Conservation (phyloP, 2,888 invertebrate genomes). For the Amitus sp. region DNA sequence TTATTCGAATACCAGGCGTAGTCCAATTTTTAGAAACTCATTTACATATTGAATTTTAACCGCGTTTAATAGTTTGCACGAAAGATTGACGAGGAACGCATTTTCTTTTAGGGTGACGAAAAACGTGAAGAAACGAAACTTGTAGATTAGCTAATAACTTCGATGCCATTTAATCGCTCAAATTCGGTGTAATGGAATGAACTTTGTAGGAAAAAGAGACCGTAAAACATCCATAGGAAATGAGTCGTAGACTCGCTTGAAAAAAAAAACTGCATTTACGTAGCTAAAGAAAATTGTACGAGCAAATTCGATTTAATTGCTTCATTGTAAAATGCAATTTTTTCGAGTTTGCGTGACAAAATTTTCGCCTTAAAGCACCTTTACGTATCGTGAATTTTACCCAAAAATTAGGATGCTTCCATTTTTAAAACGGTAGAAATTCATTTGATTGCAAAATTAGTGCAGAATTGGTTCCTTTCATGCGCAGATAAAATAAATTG, state of each 20-base stretch:
- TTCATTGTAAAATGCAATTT: background rate
- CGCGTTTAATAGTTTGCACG: constrained; percentile 37
- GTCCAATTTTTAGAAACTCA: no score
- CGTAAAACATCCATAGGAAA: constrained; percentile 12
- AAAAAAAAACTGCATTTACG: background rate
- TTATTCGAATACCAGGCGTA: no score
- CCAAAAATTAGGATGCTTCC: background rate
- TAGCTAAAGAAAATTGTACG: background rate
- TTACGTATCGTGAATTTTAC: no score
- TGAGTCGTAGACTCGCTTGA: constrained; percentile 15
- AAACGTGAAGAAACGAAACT: constrained; percentile 37
- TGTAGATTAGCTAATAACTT: constrained; percentile 47
- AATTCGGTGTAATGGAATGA: constrained; percentile 54
- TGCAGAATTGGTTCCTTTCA: background rate
- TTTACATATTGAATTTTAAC: constrained; percentile 35
- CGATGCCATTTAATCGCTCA: constrained; percentile 54
- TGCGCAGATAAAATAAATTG: background rate
- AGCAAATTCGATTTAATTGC: constrained; percentile 1
- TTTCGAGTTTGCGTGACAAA: background rate
- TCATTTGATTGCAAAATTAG: background rate
- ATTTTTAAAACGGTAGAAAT: background rate
- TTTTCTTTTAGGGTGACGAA: constrained; percentile 25
- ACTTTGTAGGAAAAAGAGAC: constrained; percentile 38
- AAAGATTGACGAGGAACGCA: constrained; percentile 24
- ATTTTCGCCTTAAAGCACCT: background rate